These are phyloP conservation scores for Ophion slaviceki DNA, from an alignment of 2,888 invertebrate species.

Conservation along the genomic window DNA sequence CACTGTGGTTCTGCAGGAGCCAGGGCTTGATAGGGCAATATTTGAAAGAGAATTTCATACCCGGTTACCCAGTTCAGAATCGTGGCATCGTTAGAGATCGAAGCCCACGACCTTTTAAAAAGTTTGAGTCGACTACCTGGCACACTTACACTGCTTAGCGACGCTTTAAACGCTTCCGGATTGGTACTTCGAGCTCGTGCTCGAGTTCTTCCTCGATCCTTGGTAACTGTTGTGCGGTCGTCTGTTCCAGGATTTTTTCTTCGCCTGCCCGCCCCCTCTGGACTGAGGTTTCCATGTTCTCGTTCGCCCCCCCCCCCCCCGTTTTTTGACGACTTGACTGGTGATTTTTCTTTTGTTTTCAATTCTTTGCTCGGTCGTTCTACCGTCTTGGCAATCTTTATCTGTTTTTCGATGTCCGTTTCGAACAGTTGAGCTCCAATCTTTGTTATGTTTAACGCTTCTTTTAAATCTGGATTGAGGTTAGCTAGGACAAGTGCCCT, in stretches of 20 bases:
- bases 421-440: conserved; percentile 59
- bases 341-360: conserved; percentile 3
- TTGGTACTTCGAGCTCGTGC: conserved; percentile 36
- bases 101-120: conserved; percentile 45
- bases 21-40: conserved; percentile 12
- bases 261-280: conserved; percentile 18
- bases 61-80: conserved; percentile 50
- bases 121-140: conserved; percentile 33
- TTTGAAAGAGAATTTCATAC: conserved; percentile 43
- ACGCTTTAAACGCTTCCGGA: neutral
- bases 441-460: conserved; percentile 40
- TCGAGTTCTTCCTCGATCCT: conserved; percentile 23
- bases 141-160: conserved; percentile 43
- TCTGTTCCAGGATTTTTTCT: conserved; percentile 36
- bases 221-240: conserved; percentile 31
- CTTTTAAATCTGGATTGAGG: too few relatives aligned
- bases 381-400: conserved; percentile 51
- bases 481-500: too few relatives aligned
- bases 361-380: conserved; percentile 53
- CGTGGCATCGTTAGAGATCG: conserved; percentile 36
- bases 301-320: conserved; percentile 54
- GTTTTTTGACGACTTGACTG: conserved; percentile 59
- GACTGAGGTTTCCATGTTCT: conserved; percentile 18
- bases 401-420: conserved; percentile 41
- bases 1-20: conserved; percentile 14